These are phyloP conservation scores for Aphodius granarius DNA, from an alignment of 2,888 invertebrate genomes.

Conservation along the genomic window DNA sequence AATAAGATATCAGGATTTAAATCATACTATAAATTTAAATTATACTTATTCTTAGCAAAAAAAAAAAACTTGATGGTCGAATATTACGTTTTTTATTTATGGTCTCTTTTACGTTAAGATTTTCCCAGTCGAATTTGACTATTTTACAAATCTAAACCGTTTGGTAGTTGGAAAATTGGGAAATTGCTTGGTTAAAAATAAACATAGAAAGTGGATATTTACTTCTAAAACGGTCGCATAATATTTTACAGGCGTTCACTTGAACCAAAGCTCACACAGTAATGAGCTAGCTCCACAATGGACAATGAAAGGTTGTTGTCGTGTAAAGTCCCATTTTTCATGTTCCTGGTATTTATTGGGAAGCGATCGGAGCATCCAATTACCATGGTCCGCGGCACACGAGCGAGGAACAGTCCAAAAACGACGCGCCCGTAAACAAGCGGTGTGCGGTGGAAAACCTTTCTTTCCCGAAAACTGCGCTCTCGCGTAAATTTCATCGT, in stretches of 20 bases:
- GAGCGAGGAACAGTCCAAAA: background rate
- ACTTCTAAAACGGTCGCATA: background rate
- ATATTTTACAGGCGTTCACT: background rate
- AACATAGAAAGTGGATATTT: background rate
- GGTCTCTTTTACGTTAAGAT: no score
- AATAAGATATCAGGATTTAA: no score
- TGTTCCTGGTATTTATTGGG: background rate
- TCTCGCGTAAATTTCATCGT: conserved; percentile 1
- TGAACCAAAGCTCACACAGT: background rate
- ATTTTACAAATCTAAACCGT: no score
- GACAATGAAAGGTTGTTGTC: background rate
- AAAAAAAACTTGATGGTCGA: no score
- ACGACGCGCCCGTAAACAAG: background rate
- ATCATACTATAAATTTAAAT: no score
- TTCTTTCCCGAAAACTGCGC: background rate
- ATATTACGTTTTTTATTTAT: no score
- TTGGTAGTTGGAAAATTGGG: no score
- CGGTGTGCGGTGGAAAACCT: background rate
- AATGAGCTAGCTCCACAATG: background rate
- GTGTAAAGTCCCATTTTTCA: background rate
- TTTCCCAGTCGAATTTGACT: no score
- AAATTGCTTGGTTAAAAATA: no score
- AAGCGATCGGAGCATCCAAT: background rate
- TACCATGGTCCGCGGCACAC: background rate
- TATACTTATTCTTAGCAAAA: no score